Evolutionary conservation across 2,113 vertebrate species (phyloP), one percentile per base, ranked within the genome.

Genomic region (Oryzias curvinotus): DNA sequence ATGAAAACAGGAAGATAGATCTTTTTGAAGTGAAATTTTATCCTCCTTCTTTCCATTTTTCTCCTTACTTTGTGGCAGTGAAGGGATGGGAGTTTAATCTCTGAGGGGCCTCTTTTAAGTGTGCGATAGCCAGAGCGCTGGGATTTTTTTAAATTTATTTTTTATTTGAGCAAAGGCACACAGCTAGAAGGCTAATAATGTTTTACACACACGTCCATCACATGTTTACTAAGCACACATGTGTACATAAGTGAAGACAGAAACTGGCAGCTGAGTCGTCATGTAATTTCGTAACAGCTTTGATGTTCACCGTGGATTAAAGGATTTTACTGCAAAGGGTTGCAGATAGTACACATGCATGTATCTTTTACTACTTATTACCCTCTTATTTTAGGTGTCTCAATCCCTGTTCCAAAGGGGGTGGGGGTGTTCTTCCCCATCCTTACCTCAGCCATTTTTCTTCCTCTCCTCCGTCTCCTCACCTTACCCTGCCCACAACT

Each of bases 21-120:
- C 62, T 83, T 75, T 81, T 75, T 85, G 74, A 84, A 86, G 76
- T 71, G 75, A 62, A 86, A 83, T 86, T 85, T 79, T 65, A 75
- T 77, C 61, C 54, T 75, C 61, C 68, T 62, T 21, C 64, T 69
- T 42, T 61, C 19, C 49, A 58, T 64, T 68, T 75, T 68, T 50
- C 60, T 5, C 18, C 26, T 57, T 56, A 65, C 64, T 68, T 61
- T 21, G 54, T 63, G 6, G 56, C 17, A 26, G 23, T 5, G 21
- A 53, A 60, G 72, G 56, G 62, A 53, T 36, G 58, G 50, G 47
- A 51, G 58, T 49, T 53, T 54, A 73, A 69, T 60, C 82, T 80
- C 68, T 46, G 53, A 48, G 4, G 67, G 57, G 45, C 45, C 1
- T 12, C 51, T 52, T 70, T 78, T 28, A 41, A 68, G 43, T 78